phyloP scores from a whole-genome alignment of 2,113 vertebrate genomes.

The Leptobrachium leishanense region DNA sequence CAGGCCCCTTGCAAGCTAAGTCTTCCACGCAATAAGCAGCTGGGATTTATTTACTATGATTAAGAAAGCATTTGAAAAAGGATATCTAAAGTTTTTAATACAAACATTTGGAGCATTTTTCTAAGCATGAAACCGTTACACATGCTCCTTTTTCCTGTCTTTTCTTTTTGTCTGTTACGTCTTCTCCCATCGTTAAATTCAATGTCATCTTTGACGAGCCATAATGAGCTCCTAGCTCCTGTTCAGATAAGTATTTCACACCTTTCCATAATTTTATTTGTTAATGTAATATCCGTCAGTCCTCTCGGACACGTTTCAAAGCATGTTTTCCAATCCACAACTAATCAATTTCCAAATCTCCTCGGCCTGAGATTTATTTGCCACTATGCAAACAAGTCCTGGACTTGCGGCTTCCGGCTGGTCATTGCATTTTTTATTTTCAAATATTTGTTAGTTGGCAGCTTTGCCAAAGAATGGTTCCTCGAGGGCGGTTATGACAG shows the following conservation, averaged over 20 bases:
- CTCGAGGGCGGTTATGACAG: no score
- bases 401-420: no score
- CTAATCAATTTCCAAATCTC: no score
- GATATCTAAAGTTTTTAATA: conserved; percentile 47
- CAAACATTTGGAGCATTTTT: conserved; percentile 42
- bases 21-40: conserved; percentile 39
- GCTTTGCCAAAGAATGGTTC: no score
- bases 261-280: not conserved
- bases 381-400: no score
- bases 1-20: conserved; percentile 23
- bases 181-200: not conserved
- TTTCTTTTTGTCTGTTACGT: not conserved
- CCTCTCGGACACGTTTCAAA: not conserved
- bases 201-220: not conserved
- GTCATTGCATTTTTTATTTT: no score
- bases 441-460: no score
- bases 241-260: not conserved
- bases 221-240: not conserved
- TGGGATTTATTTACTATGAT: conserved; percentile 49
- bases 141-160: not conserved
- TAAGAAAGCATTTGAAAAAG: conserved; percentile 50
- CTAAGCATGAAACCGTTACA: conserved; percentile 24
- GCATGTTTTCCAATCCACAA: not conserved
- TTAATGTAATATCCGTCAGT: no score
- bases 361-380: no score